Conservation (phyloP, 2,888 invertebrate species). For the Biston betularia region DNA sequence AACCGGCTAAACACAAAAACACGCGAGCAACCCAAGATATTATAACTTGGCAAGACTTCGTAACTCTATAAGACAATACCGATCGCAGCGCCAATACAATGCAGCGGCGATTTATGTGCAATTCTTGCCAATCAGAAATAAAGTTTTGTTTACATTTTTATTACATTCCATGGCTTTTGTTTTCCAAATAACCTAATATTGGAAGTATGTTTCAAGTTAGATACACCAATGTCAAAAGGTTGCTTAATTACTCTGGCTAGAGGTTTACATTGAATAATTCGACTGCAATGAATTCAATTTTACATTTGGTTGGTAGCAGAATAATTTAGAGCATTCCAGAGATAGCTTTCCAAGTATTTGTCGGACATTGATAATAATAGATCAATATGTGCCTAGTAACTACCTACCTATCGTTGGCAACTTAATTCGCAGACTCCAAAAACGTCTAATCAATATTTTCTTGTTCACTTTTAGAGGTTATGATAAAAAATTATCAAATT, state of each 20-base stretch:
- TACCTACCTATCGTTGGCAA: constrained; percentile 19
- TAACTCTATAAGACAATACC: constrained; percentile 53
- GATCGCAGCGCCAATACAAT: constrained; percentile 49
- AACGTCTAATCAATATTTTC: constrained; percentile 44
- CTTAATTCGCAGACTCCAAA: constrained; percentile 23
- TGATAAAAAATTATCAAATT: constrained; percentile 12
- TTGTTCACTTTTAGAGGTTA: constrained; percentile 40
- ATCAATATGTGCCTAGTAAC: constrained; percentile 29
- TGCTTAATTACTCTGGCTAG: no score
- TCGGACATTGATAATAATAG: neutral
- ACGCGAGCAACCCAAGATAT: neutral
- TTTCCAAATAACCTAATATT: neutral
- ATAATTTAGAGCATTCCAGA: neutral
- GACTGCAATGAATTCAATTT: no score
- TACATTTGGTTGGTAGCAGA: neutral
- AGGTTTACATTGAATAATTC: no score
- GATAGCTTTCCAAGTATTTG: no score
- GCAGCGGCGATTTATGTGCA: constrained; percentile 34
- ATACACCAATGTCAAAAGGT: neutral
- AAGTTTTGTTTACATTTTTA: constrained; percentile 28
- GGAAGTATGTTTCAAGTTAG: neutral
- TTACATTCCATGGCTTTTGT: neutral
- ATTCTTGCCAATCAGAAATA: constrained; percentile 27
- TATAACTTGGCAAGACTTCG: neutral
- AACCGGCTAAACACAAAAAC: constrained; percentile 51